phyloP scores from a whole-genome alignment of 2,113 vertebrate genomes.

The Amphiprion percula region DNA sequence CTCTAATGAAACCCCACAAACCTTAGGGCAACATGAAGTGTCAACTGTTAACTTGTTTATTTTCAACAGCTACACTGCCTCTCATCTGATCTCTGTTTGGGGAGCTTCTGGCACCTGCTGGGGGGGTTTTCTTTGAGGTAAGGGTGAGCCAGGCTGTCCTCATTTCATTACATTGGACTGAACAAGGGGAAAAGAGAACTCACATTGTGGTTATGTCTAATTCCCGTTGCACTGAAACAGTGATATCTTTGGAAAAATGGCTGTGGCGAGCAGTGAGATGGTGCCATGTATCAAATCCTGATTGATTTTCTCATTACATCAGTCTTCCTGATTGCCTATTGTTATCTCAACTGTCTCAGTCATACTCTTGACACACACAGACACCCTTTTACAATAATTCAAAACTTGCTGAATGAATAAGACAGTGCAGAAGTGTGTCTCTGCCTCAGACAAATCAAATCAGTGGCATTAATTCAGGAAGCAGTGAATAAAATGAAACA shows the following conservation, averaged over 20 bases:
- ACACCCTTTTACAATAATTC: slow-evolving; percentile 25
- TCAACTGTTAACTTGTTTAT: slow-evolving; percentile 73
- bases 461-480: slow-evolving; percentile 49
- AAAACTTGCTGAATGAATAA: slow-evolving; percentile 36
- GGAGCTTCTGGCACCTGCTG: slow-evolving; percentile 63
- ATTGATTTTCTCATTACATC: slow-evolving; percentile 61
- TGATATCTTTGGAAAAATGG: slow-evolving; percentile 40
- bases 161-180: slow-evolving; percentile 26
- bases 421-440: slow-evolving; percentile 37
- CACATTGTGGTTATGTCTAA: slow-evolving; percentile 50
- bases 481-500: slow-evolving; percentile 55
- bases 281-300: slow-evolving; percentile 53
- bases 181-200: slow-evolving; percentile 26
- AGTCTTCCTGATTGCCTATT: slow-evolving; percentile 50
- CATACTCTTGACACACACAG: neutral
- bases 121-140: slow-evolving; percentile 49
- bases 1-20: slow-evolving; percentile 49
- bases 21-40: slow-evolving; percentile 50
- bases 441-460: slow-evolving; percentile 55
- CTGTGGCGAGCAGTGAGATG: slow-evolving; percentile 35
- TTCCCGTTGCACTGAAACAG: slow-evolving; percentile 23
- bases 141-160: slow-evolving; percentile 55
- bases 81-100: slow-evolving; percentile 49
- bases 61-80: slow-evolving; percentile 62
- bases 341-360: slow-evolving; percentile 34